Percentiles rank a stretch among this genome's conserved stretches.
These are phyloP conservation scores for Timandra comae DNA, from an alignment of 2,888 invertebrate species.

Conservation along the genomic window DNA sequence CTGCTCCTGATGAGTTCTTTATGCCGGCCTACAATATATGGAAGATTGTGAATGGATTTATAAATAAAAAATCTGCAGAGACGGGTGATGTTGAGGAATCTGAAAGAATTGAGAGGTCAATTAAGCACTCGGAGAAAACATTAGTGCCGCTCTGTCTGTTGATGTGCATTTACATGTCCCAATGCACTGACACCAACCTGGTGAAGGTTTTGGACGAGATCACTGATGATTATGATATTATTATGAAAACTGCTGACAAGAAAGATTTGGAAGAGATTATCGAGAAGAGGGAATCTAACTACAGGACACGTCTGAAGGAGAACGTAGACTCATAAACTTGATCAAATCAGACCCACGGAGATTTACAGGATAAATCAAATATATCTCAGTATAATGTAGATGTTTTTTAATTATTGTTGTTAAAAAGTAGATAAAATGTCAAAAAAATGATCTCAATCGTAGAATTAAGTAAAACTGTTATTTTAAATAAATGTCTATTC, in stretches of 20 bases:
- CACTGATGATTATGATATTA: conserved; percentile 42
- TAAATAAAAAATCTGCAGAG: conserved; percentile 41
- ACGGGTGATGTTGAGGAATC: conserved; percentile 43
- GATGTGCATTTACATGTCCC: conserved; percentile 48
- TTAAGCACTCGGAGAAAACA: conserved; percentile 42
- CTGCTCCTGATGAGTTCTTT: conserved; percentile 45
- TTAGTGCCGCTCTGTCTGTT: conserved; percentile 40
- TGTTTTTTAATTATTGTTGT: no score
- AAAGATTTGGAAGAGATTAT: conserved; percentile 33
- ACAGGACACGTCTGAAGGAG: conserved; percentile 48
- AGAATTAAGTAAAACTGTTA: no score
- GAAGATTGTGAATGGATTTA: conserved; percentile 28
- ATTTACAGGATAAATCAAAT: no score
- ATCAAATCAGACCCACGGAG: no score
- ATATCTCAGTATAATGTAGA: no score
- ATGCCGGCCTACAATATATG: conserved; percentile 51
- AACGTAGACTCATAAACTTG: conserved; percentile 44
- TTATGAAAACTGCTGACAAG: conserved; percentile 38
- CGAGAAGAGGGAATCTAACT: conserved; percentile 37
- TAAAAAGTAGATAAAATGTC: no score
- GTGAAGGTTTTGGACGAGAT: conserved; percentile 40
- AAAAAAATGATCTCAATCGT: no score
- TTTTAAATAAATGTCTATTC: no score
- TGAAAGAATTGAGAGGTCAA: conserved; percentile 40
- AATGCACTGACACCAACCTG: conserved; percentile 46